phyloP scores from a whole-genome alignment of 2,888 invertebrate genomes.

The Podotricha telesiphe region DNA sequence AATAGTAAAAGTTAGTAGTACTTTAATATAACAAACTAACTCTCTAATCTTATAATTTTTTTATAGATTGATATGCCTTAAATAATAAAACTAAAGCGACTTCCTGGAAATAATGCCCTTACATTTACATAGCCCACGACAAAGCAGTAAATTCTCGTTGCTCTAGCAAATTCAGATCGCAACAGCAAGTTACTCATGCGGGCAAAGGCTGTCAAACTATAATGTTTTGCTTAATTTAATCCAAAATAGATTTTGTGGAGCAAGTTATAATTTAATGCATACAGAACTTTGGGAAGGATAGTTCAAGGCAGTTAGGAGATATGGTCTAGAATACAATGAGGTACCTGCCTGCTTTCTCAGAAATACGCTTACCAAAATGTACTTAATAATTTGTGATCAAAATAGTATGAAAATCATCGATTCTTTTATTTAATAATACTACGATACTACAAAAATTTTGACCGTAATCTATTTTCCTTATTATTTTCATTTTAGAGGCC shows the following conservation, averaged over 20 bases:
- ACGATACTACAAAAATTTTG: no score
- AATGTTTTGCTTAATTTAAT: conserved; percentile 36
- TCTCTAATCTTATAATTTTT: no score
- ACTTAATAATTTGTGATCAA: background rate
- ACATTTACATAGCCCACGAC: conserved; percentile 4
- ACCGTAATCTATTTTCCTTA: no score
- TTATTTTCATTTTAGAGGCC: no score
- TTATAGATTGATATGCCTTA: no score
- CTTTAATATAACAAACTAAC: no score
- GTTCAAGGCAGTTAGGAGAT: conserved; percentile 19
- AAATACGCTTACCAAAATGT: background rate
- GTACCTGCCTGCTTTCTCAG: background rate
- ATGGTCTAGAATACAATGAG: conserved; percentile 4
- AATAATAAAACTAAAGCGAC: background rate
- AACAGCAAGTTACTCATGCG: conserved; percentile 29
- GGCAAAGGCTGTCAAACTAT: conserved; percentile 35
- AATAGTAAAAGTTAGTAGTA: no score
- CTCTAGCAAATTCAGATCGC: conserved; percentile 9
- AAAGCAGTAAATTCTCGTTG: background rate
- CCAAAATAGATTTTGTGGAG: conserved; percentile 33
- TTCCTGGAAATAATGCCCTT: background rate
- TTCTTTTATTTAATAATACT: no score
- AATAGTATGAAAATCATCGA: no score
- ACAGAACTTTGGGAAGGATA: conserved; percentile 22
- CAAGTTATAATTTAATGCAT: conserved; percentile 39